Evolutionary conservation across 30 jellyfish, hydroid and myxozoan species (phyloP).

Genomic region (Sanderia malayensis): DNA sequence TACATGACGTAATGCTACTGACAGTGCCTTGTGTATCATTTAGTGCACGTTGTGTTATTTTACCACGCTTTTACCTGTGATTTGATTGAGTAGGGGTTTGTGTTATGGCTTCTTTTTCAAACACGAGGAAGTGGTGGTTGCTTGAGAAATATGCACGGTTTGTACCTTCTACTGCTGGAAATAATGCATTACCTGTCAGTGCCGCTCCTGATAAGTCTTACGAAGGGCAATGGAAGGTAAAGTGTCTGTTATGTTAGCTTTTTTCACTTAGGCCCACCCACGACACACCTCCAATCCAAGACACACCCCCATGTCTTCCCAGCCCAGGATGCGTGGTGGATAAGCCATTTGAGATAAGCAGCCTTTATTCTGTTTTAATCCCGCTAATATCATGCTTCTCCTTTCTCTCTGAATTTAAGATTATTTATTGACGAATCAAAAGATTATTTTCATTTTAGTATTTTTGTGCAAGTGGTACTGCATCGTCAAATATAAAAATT

Average conservation of each 20-base stretch:
- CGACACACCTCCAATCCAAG: background rate
- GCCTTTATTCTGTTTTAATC: background rate
- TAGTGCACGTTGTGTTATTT: too few species aligned
- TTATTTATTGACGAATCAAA: background rate
- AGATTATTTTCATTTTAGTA: constrained; percentile 8
- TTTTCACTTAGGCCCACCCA: background rate
- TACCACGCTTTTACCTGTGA: too few species aligned
- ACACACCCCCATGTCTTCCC: too few species aligned
- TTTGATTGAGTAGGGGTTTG: too few species aligned
- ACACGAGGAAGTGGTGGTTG: constrained; percentile 17
- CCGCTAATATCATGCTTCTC: background rate
- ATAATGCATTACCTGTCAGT: background rate
- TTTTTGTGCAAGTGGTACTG: constrained; percentile 29
- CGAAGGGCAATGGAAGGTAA: constrained; percentile 51
- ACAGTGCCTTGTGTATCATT: too few species aligned
- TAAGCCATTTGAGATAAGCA: too few species aligned
- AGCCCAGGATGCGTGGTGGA: too few species aligned
- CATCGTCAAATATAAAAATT: constrained; percentile 16
- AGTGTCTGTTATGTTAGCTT: background rate
- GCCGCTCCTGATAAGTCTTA: background rate
- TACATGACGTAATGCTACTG: too few species aligned
- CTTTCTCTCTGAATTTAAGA: background rate
- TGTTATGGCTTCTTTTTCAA: too few species aligned
- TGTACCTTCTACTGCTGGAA: constrained; percentile 22
- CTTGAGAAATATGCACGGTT: constrained; percentile 44